Conservation (phyloP, 2,888 invertebrate genomes). For the Morpho helenor region DNA sequence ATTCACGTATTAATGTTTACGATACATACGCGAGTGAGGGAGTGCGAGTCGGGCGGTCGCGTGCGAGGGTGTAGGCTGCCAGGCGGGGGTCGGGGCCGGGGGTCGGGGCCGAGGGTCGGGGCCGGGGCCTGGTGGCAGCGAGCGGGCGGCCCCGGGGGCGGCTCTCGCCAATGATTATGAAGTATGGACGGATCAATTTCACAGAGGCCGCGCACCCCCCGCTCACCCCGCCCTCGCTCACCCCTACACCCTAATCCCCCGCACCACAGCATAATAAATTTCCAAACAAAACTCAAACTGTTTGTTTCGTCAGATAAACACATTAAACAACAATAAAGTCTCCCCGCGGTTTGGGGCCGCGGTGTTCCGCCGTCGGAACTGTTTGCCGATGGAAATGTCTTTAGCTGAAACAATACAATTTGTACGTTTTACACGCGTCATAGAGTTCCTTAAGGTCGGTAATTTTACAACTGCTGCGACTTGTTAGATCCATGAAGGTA, state of each 20-base stretch:
- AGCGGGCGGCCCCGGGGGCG: slow-evolving; percentile 19
- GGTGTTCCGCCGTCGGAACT: no score
- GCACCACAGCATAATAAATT: slow-evolving; percentile 20
- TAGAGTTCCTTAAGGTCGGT: no score
- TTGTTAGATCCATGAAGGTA: no score
- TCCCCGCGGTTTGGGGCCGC: no score
- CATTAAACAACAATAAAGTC: no score
- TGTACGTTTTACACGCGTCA: no score
- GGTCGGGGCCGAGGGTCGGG: slow-evolving; percentile 27
- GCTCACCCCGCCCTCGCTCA: slow-evolving; percentile 18
- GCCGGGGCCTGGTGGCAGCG: no score
- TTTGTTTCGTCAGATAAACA: no score
- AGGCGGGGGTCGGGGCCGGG: slow-evolving; percentile 17
- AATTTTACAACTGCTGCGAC: no score
- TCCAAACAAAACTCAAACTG: not conserved
- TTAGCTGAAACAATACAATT: no score
- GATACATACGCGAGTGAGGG: no score
- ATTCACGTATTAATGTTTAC: no score
- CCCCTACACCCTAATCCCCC: slow-evolving; percentile 5
- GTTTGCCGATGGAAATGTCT: not conserved
- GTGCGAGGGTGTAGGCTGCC: not conserved
- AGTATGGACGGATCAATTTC: slow-evolving; percentile 62
- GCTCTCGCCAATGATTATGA: slow-evolving; percentile 55
- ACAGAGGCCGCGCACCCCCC: slow-evolving; percentile 44
- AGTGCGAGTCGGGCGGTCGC: not conserved